Evolutionary conservation across 2,797 vertebrate species (phyloP).

Genomic region (Peromyscus melanophrys): DNA sequence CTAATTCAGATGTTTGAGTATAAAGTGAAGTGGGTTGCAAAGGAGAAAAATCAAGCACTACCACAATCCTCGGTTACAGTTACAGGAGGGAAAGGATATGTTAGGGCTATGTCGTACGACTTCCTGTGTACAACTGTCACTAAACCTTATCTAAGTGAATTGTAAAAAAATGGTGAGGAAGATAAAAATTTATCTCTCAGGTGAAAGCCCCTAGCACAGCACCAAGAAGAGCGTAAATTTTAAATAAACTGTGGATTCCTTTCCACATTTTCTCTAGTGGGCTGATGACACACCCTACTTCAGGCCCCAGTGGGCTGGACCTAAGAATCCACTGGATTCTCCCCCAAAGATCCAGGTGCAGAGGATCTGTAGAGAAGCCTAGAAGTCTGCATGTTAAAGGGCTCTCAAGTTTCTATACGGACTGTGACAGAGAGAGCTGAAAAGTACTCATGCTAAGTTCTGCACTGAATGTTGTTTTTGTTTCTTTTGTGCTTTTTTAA

Average conservation of each 20-base stretch:
- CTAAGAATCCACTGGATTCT: not conserved
- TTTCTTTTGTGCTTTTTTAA: not conserved
- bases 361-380: not conserved
- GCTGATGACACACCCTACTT: not conserved
- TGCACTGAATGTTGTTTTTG: not conserved
- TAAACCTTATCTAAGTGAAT: not conserved
- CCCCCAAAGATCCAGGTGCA: not conserved
- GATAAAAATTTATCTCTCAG: constrained; percentile 10
- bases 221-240: not conserved
- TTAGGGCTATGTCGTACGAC: not conserved
- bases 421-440: not conserved
- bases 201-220: not conserved
- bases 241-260: constrained; percentile 6
- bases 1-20: constrained; percentile 21
- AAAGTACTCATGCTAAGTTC: constrained; percentile 2
- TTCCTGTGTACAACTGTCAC: not conserved
- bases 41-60: not conserved
- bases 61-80: not conserved
- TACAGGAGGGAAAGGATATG: not conserved
- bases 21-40: constrained; percentile 40
- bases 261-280: not conserved
- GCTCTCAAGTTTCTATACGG: not conserved
- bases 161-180: not conserved
- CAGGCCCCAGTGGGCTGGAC: not conserved
- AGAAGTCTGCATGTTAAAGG: not conserved